A percentile compares a stretch with the other conserved stretches of the same genome.
Conservation (phyloP, 1,140 invertebrate species). For the Medauroidea extradentata region DNA sequence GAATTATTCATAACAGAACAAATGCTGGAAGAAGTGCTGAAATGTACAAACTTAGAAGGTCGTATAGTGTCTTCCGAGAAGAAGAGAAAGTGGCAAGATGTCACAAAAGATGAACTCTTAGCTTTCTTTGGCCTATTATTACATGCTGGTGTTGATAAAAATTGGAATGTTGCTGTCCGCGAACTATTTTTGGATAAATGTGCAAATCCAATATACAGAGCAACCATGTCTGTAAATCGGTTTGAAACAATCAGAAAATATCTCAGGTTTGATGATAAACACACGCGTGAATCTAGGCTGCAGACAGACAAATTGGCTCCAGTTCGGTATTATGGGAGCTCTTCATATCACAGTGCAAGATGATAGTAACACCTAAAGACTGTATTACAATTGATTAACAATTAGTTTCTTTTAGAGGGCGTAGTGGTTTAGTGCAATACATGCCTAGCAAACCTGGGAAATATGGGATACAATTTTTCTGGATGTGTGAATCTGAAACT, state of each 20-base stretch:
- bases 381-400: conserved; percentile 27
- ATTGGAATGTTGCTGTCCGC: too few relatives aligned
- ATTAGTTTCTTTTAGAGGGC: conserved; percentile 35
- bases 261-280: conserved; percentile 33
- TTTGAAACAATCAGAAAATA: conserved; percentile 27
- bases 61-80: too few relatives aligned
- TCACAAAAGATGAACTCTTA: too few relatives aligned
- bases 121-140: too few relatives aligned
- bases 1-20: too few relatives aligned
- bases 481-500: too few relatives aligned
- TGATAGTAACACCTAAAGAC: conserved; percentile 15
- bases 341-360: conserved; percentile 9
- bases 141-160: too few relatives aligned
- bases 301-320: conserved; percentile 17
- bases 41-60: too few relatives aligned
- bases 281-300: conserved; percentile 21
- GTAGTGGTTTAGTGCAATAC: conserved; percentile 38
- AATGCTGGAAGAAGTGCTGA: too few relatives aligned
- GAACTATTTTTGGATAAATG: background rate
- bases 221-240: conserved; percentile 24
- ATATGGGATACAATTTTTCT: conserved; percentile 46
- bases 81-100: too few relatives aligned
- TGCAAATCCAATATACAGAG: conserved; percentile 26
- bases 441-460: conserved; percentile 45
- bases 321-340: conserved; percentile 2